Base-by-base conservation (phyloP, 2,888 invertebrate species). In the Yponomeuta malinellus region DNA sequence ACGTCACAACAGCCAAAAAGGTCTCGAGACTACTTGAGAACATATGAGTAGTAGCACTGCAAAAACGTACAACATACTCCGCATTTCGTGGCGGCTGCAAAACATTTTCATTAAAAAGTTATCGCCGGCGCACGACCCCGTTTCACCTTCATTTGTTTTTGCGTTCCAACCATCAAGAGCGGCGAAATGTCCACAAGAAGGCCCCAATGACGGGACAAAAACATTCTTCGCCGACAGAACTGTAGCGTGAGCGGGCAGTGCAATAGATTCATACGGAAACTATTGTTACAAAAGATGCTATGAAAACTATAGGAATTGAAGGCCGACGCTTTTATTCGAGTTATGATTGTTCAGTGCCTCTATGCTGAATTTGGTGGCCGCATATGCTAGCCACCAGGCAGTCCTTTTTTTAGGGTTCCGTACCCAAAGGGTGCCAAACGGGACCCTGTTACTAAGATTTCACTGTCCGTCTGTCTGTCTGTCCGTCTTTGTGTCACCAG, bases 111-210 rank as follows among this genome's bases (percentile, higher is more conserved):
- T 59, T 59, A 59, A 59, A 59, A 59, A 59, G 52, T 59, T 59
- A 59, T 59, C 52, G 52, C 65, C 31, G 33, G 10, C 63, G 63
- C 43, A 70, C 59, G 70, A 23, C 48, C 10, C 48, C 48, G 68
- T 68, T 48, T 43, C 79, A 80, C 81, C 78, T 80, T 77, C 81
- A 82, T 83, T 80, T 81, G 79, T 83, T 79, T 78, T 64, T 65
- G 63, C 63, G 64, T 64, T 48, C 15, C 70, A 23, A 63, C 69
- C 64, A 31, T 65, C 48, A 64, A 65, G 48, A 65, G 64, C 63
- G 31, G 63, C 63, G 29, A 65, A 65, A 65, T 70, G 65, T 70
- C 64, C 70, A 48, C 64, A 48, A 48, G 65, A 70, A 64, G 68
- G 72, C 72, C 73, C 73, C 76, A 77, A 78, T 74, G 78, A 77